Conservation (phyloP, 2,888 invertebrate species). For the Ceraclea dissimilis region DNA sequence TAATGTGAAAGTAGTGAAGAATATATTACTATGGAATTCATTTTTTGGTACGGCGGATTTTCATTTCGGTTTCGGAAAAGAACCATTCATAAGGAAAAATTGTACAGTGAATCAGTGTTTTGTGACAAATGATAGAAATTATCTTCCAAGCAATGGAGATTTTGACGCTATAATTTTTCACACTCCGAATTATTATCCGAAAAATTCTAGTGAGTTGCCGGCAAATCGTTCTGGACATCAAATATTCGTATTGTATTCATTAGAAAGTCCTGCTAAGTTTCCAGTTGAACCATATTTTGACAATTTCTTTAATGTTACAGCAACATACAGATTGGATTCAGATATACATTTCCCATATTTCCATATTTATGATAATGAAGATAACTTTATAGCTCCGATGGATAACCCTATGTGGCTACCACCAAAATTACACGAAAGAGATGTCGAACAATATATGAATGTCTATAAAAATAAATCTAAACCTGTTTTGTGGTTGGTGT, state of each 20-base stretch:
- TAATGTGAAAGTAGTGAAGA: neutral
- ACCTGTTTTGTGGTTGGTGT: slow-evolving; percentile 51
- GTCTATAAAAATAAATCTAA: slow-evolving; percentile 34
- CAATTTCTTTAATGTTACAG: slow-evolving; percentile 49
- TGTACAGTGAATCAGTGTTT: slow-evolving; percentile 41
- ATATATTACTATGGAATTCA: slow-evolving; percentile 30
- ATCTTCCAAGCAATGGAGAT: slow-evolving; percentile 33
- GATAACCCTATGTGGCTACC: slow-evolving; percentile 29
- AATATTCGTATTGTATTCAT: slow-evolving; percentile 41
- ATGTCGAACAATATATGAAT: neutral
- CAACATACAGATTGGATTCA: slow-evolving; percentile 48
- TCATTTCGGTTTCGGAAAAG: slow-evolving; percentile 36
- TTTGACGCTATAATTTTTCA: slow-evolving; percentile 50
- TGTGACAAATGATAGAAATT: slow-evolving; percentile 35
- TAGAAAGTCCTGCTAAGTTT: slow-evolving; percentile 38
- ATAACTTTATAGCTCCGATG: slow-evolving; percentile 30
- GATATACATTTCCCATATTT: slow-evolving; percentile 42
- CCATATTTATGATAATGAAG: slow-evolving; percentile 31
- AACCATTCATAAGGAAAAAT: slow-evolving; percentile 30
- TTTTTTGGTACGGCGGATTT: slow-evolving; percentile 35
- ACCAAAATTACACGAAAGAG: neutral
- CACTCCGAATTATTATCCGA: slow-evolving; percentile 35
- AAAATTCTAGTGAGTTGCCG: slow-evolving; percentile 32
- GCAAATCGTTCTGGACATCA: slow-evolving; percentile 34
- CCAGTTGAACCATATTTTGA: slow-evolving; percentile 28